phyloP scores from a whole-genome alignment of 2,888 invertebrate genomes.

The Sarcophaga caerulescens region DNA sequence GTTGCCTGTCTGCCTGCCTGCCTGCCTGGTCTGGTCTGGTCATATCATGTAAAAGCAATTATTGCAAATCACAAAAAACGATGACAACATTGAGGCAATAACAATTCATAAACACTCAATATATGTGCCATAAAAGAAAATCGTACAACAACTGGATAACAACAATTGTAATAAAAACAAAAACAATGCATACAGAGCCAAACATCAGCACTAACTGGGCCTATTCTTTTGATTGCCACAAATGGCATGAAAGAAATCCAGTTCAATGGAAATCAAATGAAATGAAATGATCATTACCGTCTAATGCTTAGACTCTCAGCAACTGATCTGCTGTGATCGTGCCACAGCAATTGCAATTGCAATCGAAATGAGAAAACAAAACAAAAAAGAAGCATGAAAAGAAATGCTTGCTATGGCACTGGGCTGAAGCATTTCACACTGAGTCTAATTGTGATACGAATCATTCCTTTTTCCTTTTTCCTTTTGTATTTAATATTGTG shows the following conservation, averaged over 20 bases:
- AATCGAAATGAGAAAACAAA: not conserved
- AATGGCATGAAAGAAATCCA: not conserved
- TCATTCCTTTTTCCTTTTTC: conserved; percentile 4
- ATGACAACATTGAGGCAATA: conserved; percentile 69
- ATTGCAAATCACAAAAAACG: conserved; percentile 69
- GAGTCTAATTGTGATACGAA: not conserved
- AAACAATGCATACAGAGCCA: not conserved
- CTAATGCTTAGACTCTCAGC: not conserved
- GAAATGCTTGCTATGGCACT: conserved; percentile 4
- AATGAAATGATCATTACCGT: conserved; percentile 31
- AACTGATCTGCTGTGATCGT: not conserved
- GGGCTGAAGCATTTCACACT: not conserved
- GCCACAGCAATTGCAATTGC: not conserved
- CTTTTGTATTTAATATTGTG: conserved; percentile 44
- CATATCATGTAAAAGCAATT: conserved; percentile 69
- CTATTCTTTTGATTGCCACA: conserved; percentile 33
- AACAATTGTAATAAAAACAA: conserved; percentile 17
- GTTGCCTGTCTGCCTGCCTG: not conserved
- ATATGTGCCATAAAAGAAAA: conserved; percentile 65
- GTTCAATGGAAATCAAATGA: not conserved
- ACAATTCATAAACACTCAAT: conserved; percentile 70
- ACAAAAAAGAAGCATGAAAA: not conserved
- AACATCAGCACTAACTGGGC: conserved; percentile 29
- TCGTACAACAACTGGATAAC: conserved; percentile 31
- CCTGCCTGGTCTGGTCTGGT: not conserved